Evolutionary conservation across 2,113 vertebrate species (phyloP).

Genomic region (Strix uralensis): DNA sequence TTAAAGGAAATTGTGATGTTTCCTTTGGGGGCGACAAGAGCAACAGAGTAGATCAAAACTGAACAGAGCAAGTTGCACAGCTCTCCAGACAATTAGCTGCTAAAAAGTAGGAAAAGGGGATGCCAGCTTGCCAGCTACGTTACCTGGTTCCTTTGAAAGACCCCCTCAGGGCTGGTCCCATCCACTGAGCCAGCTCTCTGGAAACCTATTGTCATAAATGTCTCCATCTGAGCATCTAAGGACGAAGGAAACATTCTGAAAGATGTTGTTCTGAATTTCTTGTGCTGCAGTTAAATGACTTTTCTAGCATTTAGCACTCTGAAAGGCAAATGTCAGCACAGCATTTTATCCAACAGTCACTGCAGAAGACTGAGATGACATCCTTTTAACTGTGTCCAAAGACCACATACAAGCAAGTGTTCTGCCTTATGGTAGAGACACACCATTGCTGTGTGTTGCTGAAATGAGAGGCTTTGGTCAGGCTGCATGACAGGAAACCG

Average conservation of each 20-base stretch:
- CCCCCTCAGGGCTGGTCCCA: background rate
- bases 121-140: background rate
- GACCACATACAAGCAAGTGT: background rate
- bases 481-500: slow-evolving; percentile 26
- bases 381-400: background rate
- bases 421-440: slow-evolving; percentile 8
- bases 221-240: background rate
- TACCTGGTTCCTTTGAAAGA: background rate
- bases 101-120: background rate
- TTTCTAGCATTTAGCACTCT: background rate
- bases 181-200: background rate
- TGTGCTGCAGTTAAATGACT: background rate
- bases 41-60: background rate
- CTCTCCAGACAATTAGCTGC: background rate
- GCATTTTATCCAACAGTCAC: background rate
- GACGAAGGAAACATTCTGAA: background rate
- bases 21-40: background rate
- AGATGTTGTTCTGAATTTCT: background rate
- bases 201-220: background rate
- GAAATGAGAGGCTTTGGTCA: background rate
- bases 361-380: background rate
- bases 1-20: background rate
- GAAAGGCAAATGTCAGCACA: slow-evolving; percentile 33
- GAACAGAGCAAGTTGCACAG: background rate
- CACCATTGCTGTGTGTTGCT: background rate